A percentile compares a stretch with the other conserved stretches of the same genome.
phyloP scores from a whole-genome alignment of 2,888 invertebrate genomes.

The Habroteleia sp. region DNA sequence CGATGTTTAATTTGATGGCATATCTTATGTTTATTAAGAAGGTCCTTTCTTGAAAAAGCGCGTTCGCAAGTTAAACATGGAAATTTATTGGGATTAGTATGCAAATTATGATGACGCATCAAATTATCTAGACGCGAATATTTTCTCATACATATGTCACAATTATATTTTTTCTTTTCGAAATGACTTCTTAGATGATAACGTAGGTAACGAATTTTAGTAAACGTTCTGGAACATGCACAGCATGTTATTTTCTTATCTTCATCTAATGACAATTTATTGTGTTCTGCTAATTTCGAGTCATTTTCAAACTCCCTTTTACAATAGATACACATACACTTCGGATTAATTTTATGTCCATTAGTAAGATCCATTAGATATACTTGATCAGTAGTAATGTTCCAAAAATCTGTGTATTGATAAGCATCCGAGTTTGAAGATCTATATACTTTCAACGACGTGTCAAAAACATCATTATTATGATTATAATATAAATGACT shows the following conservation, averaged over 20 bases:
- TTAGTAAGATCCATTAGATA: constrained; percentile 69
- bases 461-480: constrained; percentile 65
- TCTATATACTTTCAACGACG: constrained; percentile 66
- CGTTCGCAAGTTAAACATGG: constrained; percentile 75
- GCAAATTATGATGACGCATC: constrained; percentile 75
- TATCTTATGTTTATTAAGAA: constrained; percentile 76
- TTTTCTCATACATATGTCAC: constrained; percentile 75
- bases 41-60: constrained; percentile 76
- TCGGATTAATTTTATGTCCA: constrained; percentile 42
- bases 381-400: constrained; percentile 76
- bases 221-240: constrained; percentile 75
- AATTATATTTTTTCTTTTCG: constrained; percentile 74
- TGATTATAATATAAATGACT: constrained; percentile 1
- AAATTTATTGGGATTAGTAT: constrained; percentile 77
- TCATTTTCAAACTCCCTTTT: constrained; percentile 71
- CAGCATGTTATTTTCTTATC: constrained; percentile 73
- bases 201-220: constrained; percentile 75
- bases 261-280: constrained; percentile 69
- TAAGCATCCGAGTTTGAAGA: constrained; percentile 62
- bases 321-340: constrained; percentile 71
- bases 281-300: constrained; percentile 70
- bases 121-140: constrained; percentile 77
- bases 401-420: constrained; percentile 74
- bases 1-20: constrained; percentile 75
- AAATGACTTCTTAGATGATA: constrained; percentile 76